These are phyloP conservation scores for Oreochromis aureus DNA, from an alignment of 2,113 vertebrate genomes.

Conservation along the genomic window DNA sequence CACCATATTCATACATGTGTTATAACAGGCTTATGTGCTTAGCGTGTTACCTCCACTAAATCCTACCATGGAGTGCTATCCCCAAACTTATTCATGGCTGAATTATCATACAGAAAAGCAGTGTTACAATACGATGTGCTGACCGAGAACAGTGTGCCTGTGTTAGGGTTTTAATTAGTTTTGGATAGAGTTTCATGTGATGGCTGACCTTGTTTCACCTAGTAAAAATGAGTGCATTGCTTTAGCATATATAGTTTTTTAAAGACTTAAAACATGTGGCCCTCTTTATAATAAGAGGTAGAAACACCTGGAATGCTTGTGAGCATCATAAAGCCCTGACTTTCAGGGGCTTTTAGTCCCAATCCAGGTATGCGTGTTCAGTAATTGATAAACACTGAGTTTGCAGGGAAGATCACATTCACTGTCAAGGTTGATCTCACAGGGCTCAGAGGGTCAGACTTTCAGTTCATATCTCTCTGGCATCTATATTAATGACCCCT, in stretches of 20 bases:
- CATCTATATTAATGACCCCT: conserved; percentile 50
- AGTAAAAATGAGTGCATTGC: not conserved
- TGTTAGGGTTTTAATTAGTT: not conserved
- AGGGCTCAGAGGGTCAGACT: not conserved
- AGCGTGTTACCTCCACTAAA: conserved; percentile 32
- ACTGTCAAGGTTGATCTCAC: not conserved
- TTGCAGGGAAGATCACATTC: not conserved
- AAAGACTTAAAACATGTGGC: not conserved
- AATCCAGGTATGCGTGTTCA: not conserved
- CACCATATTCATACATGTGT: conserved; percentile 54
- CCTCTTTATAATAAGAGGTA: not conserved
- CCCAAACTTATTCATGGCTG: conserved; percentile 19
- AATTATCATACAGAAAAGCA: conserved; percentile 31
- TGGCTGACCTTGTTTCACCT: not conserved
- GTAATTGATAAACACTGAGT: conserved; percentile 1
- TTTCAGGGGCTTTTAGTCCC: not conserved
- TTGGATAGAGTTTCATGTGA: not conserved
- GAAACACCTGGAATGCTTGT: not conserved
- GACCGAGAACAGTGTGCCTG: not conserved
- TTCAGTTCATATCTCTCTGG: conserved; percentile 22
- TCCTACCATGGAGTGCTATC: conserved; percentile 53
- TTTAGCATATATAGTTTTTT: not conserved
- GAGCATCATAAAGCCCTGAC: not conserved
- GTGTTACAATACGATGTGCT: not conserved
- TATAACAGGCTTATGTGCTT: conserved; percentile 68